Base-by-base conservation (phyloP, 2,888 invertebrate genomes). In the Charanyca ferruginea region DNA sequence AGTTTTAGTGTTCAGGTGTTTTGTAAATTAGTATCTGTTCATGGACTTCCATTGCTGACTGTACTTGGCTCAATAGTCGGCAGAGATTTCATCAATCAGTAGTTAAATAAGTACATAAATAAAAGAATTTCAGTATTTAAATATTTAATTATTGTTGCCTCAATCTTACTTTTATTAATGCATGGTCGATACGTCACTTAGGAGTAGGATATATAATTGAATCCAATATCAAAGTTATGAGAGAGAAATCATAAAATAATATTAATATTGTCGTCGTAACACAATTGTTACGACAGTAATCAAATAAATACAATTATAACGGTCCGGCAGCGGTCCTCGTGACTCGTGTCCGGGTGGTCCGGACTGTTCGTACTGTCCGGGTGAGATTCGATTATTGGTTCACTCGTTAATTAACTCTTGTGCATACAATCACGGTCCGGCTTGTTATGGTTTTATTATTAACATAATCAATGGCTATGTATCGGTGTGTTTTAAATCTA, bases 401-500 rank as follows among this genome's bases (percentile, higher is more conserved):
- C 77, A 74, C 73, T 64, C 57, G 81, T 80, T 84, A 85, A 86
- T 86, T 84, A 86, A 81, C 80, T 83, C 66, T 71, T 66, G 49
- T 74, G 76, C 65, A 79, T 63, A 79, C 84, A 84, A 83, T 83
- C 83, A 83, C 80, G 66, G 69, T 58, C 48, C 47, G 42, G 58
- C 69, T 73, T 71, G 77, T 75, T 77, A 78, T 75, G 73, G 74
- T 78, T 78, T 77, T 76, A 72, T 69, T 79, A 79, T 77, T 72
- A 83, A 80, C 66, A 66, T 78, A 73, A 71, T 73, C 67, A 53
- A 62, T 66, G 69, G 58, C 41, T 57, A 67, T 59, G 53, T 63
- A 51, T 47, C 42, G 25, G 23, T 35, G 42, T 63, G 47, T 57
- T 52, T 64, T 25, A 60, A 60, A 41, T 60, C 20, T 48, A 51